These are phyloP conservation scores for Entomobrya multifasciata DNA, from an alignment of 2,888 invertebrate species.

Conservation along the genomic window DNA sequence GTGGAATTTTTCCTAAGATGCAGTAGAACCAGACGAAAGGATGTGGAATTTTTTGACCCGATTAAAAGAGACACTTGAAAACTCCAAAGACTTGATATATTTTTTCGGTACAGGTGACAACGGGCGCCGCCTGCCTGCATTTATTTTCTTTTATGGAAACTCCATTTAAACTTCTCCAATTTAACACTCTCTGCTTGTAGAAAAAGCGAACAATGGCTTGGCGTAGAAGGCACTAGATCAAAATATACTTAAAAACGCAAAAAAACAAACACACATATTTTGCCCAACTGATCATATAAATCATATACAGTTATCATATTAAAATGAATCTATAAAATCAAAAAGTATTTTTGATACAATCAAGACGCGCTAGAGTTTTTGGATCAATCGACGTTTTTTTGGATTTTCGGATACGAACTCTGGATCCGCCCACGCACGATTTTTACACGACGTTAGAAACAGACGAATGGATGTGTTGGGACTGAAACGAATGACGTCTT, in stretches of 20 bases:
- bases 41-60: conserved; percentile 11
- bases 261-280: conserved; percentile 55
- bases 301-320: not conserved
- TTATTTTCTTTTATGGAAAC: conserved; percentile 20
- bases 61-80: conserved; percentile 18
- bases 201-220: not conserved
- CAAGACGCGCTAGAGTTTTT: not conserved
- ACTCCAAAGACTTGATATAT: not conserved
- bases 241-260: conserved; percentile 56
- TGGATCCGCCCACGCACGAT: too few relatives aligned
- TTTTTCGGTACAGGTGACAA: conserved; percentile 40
- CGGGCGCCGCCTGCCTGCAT: conserved; percentile 47
- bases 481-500: not conserved
- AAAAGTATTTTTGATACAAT: not conserved
- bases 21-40: too few relatives aligned
- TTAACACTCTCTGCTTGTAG: not conserved
- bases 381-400: conserved; percentile 1
- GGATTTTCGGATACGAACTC: not conserved
- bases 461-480: not conserved
- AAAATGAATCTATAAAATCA: not conserved
- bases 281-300: not conserved
- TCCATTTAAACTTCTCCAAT: conserved; percentile 13
- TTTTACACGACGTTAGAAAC: not conserved
- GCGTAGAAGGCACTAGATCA: conserved; percentile 19
- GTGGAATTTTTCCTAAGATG: conserved; percentile 12